Evolutionary conservation across 2,113 vertebrate species (phyloP).

Genomic region (Proteles cristata): DNA sequence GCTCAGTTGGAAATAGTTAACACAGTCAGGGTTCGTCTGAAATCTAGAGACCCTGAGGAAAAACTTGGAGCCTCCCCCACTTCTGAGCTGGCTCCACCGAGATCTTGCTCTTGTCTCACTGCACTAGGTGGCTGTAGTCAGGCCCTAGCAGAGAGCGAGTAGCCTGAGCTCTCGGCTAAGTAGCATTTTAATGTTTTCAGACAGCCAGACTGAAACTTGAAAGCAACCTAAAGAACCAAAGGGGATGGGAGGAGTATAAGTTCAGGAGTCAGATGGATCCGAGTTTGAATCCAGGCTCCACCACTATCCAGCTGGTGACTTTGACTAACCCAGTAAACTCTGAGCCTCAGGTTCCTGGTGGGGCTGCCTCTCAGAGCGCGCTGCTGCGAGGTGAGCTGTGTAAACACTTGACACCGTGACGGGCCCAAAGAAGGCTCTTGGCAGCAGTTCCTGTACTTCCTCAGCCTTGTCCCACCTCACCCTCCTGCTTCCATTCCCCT

Average conservation of each 20-base stretch:
- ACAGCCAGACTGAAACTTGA: constrained; percentile 17
- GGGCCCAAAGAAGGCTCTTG: background rate
- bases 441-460: background rate
- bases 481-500: background rate
- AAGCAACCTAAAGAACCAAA: constrained; percentile 35
- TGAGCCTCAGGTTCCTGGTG: background rate
- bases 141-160: background rate
- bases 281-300: background rate
- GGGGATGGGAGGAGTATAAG: background rate
- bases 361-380: background rate
- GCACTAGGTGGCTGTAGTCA: background rate
- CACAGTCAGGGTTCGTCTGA: background rate
- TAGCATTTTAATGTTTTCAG: constrained; percentile 25
- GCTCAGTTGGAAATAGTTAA: background rate
- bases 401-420: background rate
- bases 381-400: background rate
- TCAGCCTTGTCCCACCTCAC: background rate
- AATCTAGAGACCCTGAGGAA: background rate
- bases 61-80: background rate
- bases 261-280: background rate
- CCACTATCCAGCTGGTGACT: background rate
- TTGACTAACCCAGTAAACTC: constrained; percentile 4
- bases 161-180: background rate
- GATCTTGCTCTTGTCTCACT: background rate
- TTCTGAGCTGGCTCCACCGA: background rate